These are phyloP conservation scores for Cisticola juncidis DNA, from an alignment of 2,113 vertebrate genomes.

Conservation along the genomic window DNA sequence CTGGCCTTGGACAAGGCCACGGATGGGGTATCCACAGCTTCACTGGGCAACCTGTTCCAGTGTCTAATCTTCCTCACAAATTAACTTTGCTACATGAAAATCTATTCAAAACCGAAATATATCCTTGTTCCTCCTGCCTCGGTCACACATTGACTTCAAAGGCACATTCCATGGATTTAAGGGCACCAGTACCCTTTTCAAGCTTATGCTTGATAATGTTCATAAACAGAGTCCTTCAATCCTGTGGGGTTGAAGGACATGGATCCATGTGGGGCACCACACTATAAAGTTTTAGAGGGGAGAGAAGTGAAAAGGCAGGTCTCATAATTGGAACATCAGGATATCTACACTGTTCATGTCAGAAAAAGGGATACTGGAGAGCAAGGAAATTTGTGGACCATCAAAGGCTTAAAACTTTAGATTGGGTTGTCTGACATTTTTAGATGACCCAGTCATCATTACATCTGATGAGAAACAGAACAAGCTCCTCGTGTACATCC, in stretches of 20 bases:
- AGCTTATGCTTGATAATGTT: not conserved
- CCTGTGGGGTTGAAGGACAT: no score
- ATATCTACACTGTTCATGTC: not conserved
- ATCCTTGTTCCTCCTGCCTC: not conserved
- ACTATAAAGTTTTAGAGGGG: not conserved
- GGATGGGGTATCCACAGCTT: not conserved
- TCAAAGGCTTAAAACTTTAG: not conserved
- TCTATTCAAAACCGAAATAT: not conserved
- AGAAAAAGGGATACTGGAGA: not conserved
- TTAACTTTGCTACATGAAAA: conserved; percentile 17
- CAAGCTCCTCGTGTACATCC: not conserved
- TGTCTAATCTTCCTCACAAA: not conserved
- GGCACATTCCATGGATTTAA: not conserved
- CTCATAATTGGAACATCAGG: not conserved
- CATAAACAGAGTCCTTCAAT: not conserved
- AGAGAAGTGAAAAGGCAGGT: not conserved
- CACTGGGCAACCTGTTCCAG: not conserved
- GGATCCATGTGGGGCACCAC: not conserved
- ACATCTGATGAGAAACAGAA: not conserved
- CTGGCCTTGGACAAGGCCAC: not conserved
- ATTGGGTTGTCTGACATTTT: not conserved
- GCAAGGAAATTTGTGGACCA: not conserved
- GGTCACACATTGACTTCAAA: not conserved
- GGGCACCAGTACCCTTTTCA: not conserved
- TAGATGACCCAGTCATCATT: not conserved